Conservation (phyloP, 2,113 vertebrate genomes). For the Vulpes vulpes region DNA sequence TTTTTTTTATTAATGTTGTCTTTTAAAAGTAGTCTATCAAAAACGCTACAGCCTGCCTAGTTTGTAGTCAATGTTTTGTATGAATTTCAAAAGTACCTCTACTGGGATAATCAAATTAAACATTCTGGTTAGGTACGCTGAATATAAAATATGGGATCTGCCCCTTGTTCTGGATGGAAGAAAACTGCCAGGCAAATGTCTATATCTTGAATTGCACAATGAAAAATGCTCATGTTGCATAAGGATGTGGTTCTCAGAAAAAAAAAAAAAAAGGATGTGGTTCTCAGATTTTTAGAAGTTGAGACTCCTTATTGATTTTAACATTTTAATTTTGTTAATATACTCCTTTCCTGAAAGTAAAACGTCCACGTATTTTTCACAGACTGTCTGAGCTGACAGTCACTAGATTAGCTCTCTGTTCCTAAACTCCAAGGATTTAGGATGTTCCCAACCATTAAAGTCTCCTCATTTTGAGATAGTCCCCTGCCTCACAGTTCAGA, state of each 20-base stretch:
- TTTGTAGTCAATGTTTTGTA: constrained; percentile 24
- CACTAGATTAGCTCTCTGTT: background rate
- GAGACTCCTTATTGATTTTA: background rate
- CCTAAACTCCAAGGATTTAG: background rate
- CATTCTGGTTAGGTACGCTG: background rate
- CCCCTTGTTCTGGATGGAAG: background rate
- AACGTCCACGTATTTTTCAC: background rate
- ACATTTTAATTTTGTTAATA: constrained; percentile 23
- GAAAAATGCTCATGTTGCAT: background rate
- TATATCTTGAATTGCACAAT: background rate
- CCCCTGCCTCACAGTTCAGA: background rate
- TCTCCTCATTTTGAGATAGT: background rate
- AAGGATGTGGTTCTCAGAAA: background rate
- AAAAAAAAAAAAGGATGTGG: too few relatives aligned
- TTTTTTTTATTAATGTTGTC: constrained; percentile 44
- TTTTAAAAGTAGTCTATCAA: constrained; percentile 20
- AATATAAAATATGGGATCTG: background rate
- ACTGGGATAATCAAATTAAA: background rate
- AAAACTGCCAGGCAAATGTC: background rate
- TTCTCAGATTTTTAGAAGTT: background rate
- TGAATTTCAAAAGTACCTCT: constrained; percentile 49
- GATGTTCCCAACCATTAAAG: background rate
- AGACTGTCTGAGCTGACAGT: background rate
- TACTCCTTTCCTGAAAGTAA: background rate
- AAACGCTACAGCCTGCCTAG: background rate